Conservation (phyloP, 1,140 invertebrate genomes). For the Coptotermes formosanus region DNA sequence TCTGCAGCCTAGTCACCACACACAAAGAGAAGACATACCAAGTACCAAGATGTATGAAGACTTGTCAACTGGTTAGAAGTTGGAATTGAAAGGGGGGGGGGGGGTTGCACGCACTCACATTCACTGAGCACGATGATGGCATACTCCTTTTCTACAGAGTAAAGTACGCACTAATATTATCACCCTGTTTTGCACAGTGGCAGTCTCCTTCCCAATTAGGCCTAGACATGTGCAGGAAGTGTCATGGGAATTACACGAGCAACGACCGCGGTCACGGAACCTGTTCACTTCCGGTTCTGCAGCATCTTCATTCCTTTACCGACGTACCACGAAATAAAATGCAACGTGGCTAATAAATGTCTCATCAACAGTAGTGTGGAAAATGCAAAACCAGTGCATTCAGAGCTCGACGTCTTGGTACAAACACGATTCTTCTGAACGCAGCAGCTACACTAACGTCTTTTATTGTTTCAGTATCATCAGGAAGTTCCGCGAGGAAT, state of each 20-base stretch:
- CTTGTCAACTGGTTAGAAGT: too few relatives aligned
- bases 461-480: neutral
- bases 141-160: too few relatives aligned
- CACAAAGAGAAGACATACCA: too few relatives aligned
- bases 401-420: neutral
- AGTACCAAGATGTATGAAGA: too few relatives aligned
- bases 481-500: neutral
- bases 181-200: too few relatives aligned
- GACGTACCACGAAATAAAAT: neutral
- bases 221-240: neutral
- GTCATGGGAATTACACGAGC: neutral
- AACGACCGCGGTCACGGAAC: constrained; percentile 5
- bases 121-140: too few relatives aligned
- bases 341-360: neutral
- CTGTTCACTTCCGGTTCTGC: constrained; percentile 2
- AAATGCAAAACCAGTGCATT: neutral
- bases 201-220: too few relatives aligned
- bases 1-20: too few relatives aligned
- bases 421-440: neutral
- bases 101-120: too few relatives aligned
- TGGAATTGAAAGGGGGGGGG: too few relatives aligned
- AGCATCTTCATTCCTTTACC: constrained; percentile 6
- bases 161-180: too few relatives aligned
- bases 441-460: neutral
- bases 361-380: neutral